Evolutionary conservation across 2,113 vertebrate genomes (phyloP).

Genomic region (Rhabdomys dilectus): DNA sequence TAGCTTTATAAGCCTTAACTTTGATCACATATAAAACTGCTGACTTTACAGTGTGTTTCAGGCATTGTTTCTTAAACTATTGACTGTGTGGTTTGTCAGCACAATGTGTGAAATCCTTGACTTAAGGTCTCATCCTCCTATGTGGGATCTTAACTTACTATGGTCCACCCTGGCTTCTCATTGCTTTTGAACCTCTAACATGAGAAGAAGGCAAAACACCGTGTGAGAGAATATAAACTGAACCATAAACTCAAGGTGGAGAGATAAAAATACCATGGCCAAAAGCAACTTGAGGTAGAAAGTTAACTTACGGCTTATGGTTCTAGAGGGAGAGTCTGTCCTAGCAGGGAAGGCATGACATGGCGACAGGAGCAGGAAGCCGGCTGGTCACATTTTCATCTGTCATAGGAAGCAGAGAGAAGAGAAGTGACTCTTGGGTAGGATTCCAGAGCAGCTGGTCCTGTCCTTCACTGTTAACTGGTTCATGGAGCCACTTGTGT

Average conservation of each 20-base stretch:
- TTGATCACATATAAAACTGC: not conserved
- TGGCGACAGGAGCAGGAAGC: not conserved
- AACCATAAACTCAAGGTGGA: not conserved
- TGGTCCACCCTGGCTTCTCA: not conserved
- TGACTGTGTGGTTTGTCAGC: constrained; percentile 23
- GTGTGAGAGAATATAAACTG: not conserved
- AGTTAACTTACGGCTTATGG: not conserved
- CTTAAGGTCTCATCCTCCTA: not conserved
- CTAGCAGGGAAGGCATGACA: not conserved
- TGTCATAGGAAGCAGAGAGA: not conserved
- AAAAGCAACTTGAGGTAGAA: not conserved
- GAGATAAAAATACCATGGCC: not conserved
- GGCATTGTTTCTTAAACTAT: not conserved
- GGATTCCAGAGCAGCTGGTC: not conserved
- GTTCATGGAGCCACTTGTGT: not conserved
- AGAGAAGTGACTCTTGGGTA: not conserved
- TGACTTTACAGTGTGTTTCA: not conserved
- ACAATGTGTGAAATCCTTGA: not conserved
- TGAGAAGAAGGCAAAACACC: not conserved
- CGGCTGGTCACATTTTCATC: not conserved
- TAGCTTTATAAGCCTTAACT: constrained; percentile 7
- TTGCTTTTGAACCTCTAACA: constrained; percentile 37
- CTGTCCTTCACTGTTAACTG: not conserved
- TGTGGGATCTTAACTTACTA: constrained; percentile 32
- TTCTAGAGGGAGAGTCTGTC: not conserved